Evolutionary conservation across 2,113 vertebrate genomes (phyloP).

Genomic region (Odontesthes bonariensis): DNA sequence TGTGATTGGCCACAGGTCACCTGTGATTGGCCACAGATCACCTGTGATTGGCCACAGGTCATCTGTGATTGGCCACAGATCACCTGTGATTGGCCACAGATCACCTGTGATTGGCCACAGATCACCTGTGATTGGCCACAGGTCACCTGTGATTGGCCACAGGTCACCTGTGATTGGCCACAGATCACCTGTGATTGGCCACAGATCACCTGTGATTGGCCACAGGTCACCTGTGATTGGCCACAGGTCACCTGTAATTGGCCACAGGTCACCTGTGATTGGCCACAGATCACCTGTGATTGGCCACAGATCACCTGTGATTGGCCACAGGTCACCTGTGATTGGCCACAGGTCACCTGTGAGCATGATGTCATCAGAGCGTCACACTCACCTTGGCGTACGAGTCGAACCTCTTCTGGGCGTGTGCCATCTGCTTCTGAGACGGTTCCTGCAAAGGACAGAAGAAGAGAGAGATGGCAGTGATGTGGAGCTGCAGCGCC

Average conservation of each 20-base stretch:
- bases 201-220: constrained; percentile 14
- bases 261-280: too few species aligned
- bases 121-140: constrained; percentile 18
- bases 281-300: constrained; percentile 12
- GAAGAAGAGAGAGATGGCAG: too few species aligned
- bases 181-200: constrained; percentile 17
- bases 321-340: too few species aligned
- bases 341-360: not conserved
- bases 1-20: not conserved
- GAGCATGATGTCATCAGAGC: not conserved
- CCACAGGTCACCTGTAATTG: too few species aligned
- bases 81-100: constrained; percentile 14
- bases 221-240: constrained; percentile 15
- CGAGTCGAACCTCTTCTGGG: constrained; percentile 74
- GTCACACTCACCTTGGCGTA: constrained; percentile 73
- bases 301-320: constrained; percentile 14
- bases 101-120: constrained; percentile 14
- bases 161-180: constrained; percentile 18
- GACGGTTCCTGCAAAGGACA: constrained; percentile 67
- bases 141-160: constrained; percentile 13
- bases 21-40: not conserved
- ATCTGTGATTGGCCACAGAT: too few species aligned
- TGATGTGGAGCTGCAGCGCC: not conserved
- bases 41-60: not conserved
- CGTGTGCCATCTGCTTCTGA: constrained; percentile 70